Base-by-base conservation (phyloP, 2,113 vertebrate species). In the Podarcis raffonei region DNA sequence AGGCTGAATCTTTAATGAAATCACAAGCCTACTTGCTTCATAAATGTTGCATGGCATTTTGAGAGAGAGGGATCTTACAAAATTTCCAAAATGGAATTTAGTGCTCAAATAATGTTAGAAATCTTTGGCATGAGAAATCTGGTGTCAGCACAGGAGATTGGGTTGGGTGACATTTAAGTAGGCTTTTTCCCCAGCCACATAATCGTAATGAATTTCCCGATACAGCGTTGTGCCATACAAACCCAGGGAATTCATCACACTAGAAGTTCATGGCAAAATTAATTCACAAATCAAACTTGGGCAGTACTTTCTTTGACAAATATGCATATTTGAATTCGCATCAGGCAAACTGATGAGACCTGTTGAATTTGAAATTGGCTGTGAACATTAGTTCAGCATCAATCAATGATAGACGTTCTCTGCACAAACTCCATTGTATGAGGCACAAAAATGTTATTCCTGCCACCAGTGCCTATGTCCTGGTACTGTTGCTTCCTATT, bases 1-100 rank as follows among this genome's bases (percentile, higher is more conserved):
- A 93, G 1, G 74, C 85, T 89, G 25, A 89, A 42, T 91, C 83
- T 92, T 90, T 89, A 35, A 83, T 69, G 83, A 53, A 62, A 79
- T 86, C 83, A 92, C 0, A 6, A 91, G 83, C 62, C 91, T 91
- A 76, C 90, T 78, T 91, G 89, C 81, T 93, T 65, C 68, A 18
- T 68, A 84, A 59, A 13, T 83, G 72, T 75, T 80, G 39, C 72
- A 87, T 74, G 20, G 13, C 39, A 57, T 59, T 59, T 80, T n/a
- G 53, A 62, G n/a, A 37, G 25, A 37, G 20, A 78, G 76, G 35
- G 23, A 3, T 66, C 9, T 25, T 81, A 59, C 18, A 77, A 77
- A 7, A 42, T 22, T 9, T 23, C 75, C 23, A 77, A 78, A 78
- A 78, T 11, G 27, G 48, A n/a, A n/a, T 79, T 30, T 53, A 79